Base-by-base conservation (phyloP, 30 jellyfish, hydroid and myxozoan genomes). In the Pseudorhiza aurosa region DNA sequence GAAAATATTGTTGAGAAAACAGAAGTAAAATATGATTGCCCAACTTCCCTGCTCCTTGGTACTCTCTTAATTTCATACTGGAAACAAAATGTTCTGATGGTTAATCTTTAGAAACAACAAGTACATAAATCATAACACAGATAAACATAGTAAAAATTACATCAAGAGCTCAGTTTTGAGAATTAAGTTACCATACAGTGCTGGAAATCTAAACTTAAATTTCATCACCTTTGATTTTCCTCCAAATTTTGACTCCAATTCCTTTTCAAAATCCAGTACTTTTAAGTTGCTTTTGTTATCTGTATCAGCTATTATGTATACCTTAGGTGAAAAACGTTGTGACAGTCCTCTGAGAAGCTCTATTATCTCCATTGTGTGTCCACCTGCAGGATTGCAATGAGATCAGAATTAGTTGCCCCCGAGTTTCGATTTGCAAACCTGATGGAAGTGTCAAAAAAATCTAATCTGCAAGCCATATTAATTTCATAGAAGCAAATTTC, bases 321-420 rank as follows among this genome's bases (percentile, higher is more conserved):
- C 65, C 19, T 93, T 53, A 4, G 98, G 98, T 40, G 88, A 11
- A 49, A 53, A 91, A 12, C 56, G 27, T 0, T 26, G 25, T 8
- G 95, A 63, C 14, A 91, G 82, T 68, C 93, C 83, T 37, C 67
- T 32, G 35, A 85, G 59, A 28, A 91, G 86, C 32, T 43, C 68
- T 30, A 91, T 68, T 70, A 91, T 91, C 74, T 91, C 98, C 75
- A 88, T 76, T n/a, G 98, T 91, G 57, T 91, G 98, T 9, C 98
- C 98, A 56, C 98, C 98, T 91, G 59, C 29, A 33, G 14, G 37
- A 50, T n/a, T n/a, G n/a, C n/a, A n/a, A n/a, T n/a, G n/a, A n/a
- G n/a, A n/a, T n/a, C n/a, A n/a, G n/a, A n/a, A n/a, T n/a, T n/a
- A n/a, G n/a, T n/a, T n/a, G n/a, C n/a, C n/a, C n/a, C n/a, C n/a